phyloP scores from a whole-genome alignment of 2,113 vertebrate species.

The Austrofundulus limnaeus region DNA sequence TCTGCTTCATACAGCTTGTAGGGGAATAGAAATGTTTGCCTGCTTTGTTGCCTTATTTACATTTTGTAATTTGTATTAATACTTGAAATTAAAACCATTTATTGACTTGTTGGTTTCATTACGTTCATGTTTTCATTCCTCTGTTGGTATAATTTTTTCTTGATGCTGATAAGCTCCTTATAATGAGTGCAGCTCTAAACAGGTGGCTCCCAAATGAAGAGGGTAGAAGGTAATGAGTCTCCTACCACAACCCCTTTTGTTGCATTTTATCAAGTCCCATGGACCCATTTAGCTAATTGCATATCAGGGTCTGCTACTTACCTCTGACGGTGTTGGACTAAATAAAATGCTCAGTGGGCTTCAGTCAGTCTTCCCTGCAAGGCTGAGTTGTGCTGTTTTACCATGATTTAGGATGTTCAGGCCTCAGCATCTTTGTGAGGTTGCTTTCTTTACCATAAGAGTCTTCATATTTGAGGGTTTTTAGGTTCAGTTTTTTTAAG shows the following conservation, averaged over 20 bases:
- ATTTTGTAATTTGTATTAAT: not conserved
- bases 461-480: not conserved
- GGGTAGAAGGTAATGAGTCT: constrained; percentile 14
- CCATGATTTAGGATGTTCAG: constrained; percentile 27
- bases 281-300: constrained; percentile 67
- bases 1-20: constrained; percentile 3
- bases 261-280: constrained; percentile 49
- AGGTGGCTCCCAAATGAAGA: constrained; percentile 26
- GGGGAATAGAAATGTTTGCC: not conserved
- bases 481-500: not conserved
- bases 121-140: not conserved
- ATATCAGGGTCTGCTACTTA: constrained; percentile 42
- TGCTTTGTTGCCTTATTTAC: not conserved
- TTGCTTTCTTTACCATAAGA: not conserved
- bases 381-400: constrained; percentile 32
- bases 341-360: constrained; percentile 36
- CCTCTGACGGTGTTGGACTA: constrained; percentile 26
- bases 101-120: not conserved
- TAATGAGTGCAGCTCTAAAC: constrained; percentile 20
- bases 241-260: not conserved
- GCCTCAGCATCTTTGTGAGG: constrained; percentile 4
- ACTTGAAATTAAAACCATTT: not conserved
- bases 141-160: not conserved
- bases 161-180: constrained; percentile 4
- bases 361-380: constrained; percentile 16